Conservation (phyloP, 2,113 vertebrate genomes). For the Cheilinus undulatus region DNA sequence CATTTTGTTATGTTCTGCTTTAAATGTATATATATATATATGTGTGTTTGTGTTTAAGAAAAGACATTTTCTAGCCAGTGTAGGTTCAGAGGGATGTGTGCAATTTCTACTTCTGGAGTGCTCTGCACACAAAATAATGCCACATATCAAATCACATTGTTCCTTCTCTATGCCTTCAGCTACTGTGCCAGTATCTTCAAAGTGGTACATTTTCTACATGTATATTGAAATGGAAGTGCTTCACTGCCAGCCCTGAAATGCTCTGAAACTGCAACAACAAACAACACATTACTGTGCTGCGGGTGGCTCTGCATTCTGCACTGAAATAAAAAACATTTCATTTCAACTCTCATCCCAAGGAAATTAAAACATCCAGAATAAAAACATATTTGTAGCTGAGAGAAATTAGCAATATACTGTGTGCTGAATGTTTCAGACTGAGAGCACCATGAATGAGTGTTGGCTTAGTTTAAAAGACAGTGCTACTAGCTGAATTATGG, state of each 20-base stretch:
- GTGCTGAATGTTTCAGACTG: slow-evolving; percentile 18
- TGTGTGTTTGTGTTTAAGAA: slow-evolving; percentile 51
- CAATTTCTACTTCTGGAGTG: slow-evolving; percentile 71
- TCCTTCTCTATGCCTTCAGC: slow-evolving; percentile 72
- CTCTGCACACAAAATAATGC: slow-evolving; percentile 45
- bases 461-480: slow-evolving; percentile 24
- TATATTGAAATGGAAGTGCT: slow-evolving; percentile 44
- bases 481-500: slow-evolving; percentile 7
- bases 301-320: slow-evolving; percentile 38
- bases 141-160: slow-evolving; percentile 69
- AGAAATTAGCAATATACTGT: neutral
- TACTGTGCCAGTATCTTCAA: slow-evolving; percentile 68
- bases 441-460: slow-evolving; percentile 1
- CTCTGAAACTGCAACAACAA: slow-evolving; percentile 47
- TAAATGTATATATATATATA: slow-evolving; percentile 65
- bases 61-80: slow-evolving; percentile 33
- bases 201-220: slow-evolving; percentile 69
- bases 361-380: slow-evolving; percentile 13
- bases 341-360: slow-evolving; percentile 5
- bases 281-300: slow-evolving; percentile 19
- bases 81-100: slow-evolving; percentile 73
- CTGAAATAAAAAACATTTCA: slow-evolving; percentile 14
- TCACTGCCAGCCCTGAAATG: slow-evolving; percentile 66
- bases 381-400: slow-evolving; percentile 1
- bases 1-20: slow-evolving; percentile 68